Percentiles rank a stretch among this genome's conserved stretches.
Conservation (phyloP, 2,113 vertebrate species). For the Aphyosemion australe region DNA sequence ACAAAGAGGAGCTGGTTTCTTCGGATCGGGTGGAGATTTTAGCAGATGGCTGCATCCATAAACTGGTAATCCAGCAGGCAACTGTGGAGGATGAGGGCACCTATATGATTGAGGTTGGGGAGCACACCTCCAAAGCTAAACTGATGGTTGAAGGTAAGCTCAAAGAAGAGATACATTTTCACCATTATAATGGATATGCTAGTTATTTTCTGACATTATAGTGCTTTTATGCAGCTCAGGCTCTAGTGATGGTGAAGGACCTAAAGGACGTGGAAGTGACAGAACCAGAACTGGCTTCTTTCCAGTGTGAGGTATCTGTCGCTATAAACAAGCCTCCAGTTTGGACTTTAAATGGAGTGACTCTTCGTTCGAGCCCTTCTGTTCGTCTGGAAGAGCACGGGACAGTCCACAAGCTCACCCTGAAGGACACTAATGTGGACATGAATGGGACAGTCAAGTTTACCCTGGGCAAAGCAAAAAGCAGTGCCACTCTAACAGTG, state of each 20-base stretch:
- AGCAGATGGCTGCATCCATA: conserved; percentile 86
- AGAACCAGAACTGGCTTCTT: conserved; percentile 61
- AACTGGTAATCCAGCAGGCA: conserved; percentile 86
- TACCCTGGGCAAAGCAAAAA: conserved; percentile 77
- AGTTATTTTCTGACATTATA: background rate
- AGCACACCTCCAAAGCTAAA: conserved; percentile 83
- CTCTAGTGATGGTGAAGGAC: conserved; percentile 70
- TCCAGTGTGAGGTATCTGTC: conserved; percentile 81
- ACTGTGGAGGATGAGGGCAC: conserved; percentile 86
- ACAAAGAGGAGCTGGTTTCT: conserved; percentile 78
- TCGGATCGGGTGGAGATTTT: conserved; percentile 85
- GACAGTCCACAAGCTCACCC: conserved; percentile 74
- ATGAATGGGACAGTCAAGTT: conserved; percentile 80
- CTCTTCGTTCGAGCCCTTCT: conserved; percentile 53
- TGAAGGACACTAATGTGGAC: conserved; percentile 66
- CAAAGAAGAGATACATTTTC: background rate
- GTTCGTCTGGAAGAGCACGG: conserved; percentile 73
- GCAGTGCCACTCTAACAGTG: conserved; percentile 68
- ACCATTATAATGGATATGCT: no score
- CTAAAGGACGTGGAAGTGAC: conserved; percentile 74
- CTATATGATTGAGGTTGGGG: conserved; percentile 85
- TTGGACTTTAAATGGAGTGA: conserved; percentile 80
- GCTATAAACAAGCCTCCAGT: conserved; percentile 67
- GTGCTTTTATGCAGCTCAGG: conserved; percentile 61
- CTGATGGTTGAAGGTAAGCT: conserved; percentile 89